A percentile compares a stretch with the other conserved stretches of the same genome.
These are phyloP conservation scores for Apodemia zela DNA, from an alignment of 2,888 invertebrate species.

Conservation along the genomic window DNA sequence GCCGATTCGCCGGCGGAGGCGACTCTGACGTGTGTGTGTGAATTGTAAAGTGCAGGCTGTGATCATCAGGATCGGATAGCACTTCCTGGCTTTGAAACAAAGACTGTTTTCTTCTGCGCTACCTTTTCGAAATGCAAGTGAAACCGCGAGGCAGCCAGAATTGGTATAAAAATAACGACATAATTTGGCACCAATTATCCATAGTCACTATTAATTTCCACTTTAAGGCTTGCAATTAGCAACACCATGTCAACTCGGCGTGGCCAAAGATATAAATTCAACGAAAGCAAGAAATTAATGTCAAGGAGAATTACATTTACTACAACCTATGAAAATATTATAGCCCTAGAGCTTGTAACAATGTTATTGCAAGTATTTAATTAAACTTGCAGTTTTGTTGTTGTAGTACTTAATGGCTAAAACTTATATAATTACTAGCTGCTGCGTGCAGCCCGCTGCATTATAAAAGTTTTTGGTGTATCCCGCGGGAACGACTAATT, in stretches of 20 bases:
- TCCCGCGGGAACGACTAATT: too few relatives aligned
- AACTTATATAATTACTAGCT: too few relatives aligned
- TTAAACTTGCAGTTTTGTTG: too few relatives aligned
- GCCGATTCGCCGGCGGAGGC: too few relatives aligned
- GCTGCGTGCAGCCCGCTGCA: too few relatives aligned
- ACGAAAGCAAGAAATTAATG: slow-evolving; percentile 44
- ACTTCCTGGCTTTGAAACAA: too few relatives aligned
- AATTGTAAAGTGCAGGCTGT: too few relatives aligned
- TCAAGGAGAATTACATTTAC: slow-evolving; percentile 48
- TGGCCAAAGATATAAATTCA: slow-evolving; percentile 32
- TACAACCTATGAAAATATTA: slow-evolving; percentile 12
- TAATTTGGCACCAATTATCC: slow-evolving; percentile 33
- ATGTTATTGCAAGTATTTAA: background rate
- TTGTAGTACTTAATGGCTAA: too few relatives aligned
- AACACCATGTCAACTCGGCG: slow-evolving; percentile 45
- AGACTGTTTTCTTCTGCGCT: too few relatives aligned
- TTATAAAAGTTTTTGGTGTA: too few relatives aligned
- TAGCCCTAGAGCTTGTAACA: background rate
- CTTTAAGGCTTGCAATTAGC: slow-evolving; percentile 65
- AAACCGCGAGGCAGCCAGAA: background rate
- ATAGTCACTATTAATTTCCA: slow-evolving; percentile 49
- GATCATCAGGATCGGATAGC: too few relatives aligned
- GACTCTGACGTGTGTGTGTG: too few relatives aligned
- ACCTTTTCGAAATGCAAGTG: background rate
- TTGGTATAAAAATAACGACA: background rate